Evolutionary conservation across 2,888 invertebrate species (phyloP), one percentile per base, ranked within the genome.

Genomic region (Spisula solida): DNA sequence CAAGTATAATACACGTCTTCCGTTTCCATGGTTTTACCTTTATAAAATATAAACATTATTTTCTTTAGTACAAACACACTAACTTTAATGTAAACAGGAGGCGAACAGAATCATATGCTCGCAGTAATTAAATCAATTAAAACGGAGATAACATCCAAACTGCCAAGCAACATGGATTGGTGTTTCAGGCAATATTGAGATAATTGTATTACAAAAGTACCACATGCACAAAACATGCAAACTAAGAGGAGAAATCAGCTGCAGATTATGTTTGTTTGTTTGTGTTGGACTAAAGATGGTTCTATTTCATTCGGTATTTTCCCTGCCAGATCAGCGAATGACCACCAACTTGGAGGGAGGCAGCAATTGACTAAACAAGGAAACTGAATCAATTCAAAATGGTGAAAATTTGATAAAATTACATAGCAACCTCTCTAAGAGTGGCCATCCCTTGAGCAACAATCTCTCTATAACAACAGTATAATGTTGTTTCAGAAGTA

Each of bases 21-120:
- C 75, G 92, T 92, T 89, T 48, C 90, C 92, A 92, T 92, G 89
- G 88, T 75, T 78, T 86, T 86, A 90, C 92, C 92, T 92, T 84
- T 89, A 87, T 87, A 80, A 87, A 89, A 89, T 87, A 87, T 89
- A 89, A 89, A 89, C 89, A 89, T 81, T 85, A 84, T 83, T 79
- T 48, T 47, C 34, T 84, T 84, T 79, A 87, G 80, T 83, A 81
- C 60, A 83, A 83, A 75, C 87, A 87, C 87, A 80, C 83, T 80
- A 80, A 66, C 78, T 83, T 79, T 60, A 79, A 79, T 86, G 51
- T 86, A 82, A 86, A 86, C 86, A 86, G 66, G 75, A 48, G 70
- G 81, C 81, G 12, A 31, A 29, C 41, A 51, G 66, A 41, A 81
- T 86, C 16, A 66, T 81, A 51, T 80, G 66, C 81, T 79, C 56